Conservation (phyloP, 2,888 invertebrate species). For the Drosophila infuscata region DNA sequence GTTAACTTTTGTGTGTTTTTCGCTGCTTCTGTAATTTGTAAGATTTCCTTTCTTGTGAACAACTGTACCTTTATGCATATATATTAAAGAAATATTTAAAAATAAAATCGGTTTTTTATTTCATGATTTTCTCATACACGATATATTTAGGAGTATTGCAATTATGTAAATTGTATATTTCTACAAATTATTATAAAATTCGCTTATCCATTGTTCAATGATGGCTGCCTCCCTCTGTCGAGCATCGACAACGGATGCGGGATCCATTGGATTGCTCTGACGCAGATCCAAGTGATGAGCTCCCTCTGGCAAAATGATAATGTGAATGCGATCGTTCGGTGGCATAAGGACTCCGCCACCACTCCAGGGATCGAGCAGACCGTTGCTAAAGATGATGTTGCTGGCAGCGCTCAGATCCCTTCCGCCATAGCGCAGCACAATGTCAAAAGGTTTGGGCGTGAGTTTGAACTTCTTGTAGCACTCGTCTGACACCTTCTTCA, state of each 20-base stretch:
- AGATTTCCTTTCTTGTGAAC: conserved; percentile 82
- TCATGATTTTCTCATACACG: not conserved
- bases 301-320: conserved; percentile 91
- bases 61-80: conserved; percentile 81
- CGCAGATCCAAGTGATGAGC: conserved; percentile 94
- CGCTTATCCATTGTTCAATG: conserved; percentile 70
- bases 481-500: conserved; percentile 87
- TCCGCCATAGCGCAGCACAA: conserved; percentile 93
- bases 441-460: conserved; percentile 88
- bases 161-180: not conserved
- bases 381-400: conserved; percentile 93
- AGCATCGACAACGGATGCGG: conserved; percentile 76
- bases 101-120: conserved; percentile 16
- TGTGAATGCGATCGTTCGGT: conserved; percentile 88
- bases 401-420: conserved; percentile 88
- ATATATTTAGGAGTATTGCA: not conserved
- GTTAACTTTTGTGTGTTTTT: conserved; percentile 75
- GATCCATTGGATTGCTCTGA: conserved; percentile 69
- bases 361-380: conserved; percentile 94
- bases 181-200: conserved; percentile 25
- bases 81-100: conserved; percentile 71
- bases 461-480: conserved; percentile 91
- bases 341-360: conserved; percentile 92
- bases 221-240: conserved; percentile 73
- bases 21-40: conserved; percentile 77